Evolutionary conservation across 2,888 invertebrate species (phyloP), one percentile per base, ranked within the genome.

Genomic region (Gerris lacustris): DNA sequence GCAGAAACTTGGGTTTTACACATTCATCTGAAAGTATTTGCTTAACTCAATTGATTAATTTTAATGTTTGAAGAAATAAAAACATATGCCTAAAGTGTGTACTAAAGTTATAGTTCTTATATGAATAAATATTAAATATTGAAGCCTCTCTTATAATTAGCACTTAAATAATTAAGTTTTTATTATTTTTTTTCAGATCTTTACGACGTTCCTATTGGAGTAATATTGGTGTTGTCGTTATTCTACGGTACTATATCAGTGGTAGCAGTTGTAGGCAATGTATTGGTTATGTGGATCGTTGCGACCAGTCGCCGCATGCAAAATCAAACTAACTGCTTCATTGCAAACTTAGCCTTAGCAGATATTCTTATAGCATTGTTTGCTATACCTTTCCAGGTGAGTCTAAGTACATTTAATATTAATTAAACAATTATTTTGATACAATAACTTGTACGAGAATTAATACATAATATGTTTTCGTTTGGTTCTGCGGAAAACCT

Each of bases 331-430:
- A 92, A 92, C 80, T 89, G 89, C 80, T 92, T 91, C 81, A 92
- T 93, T 67, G 89, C 91, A 17, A 93, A 93, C 82, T 82, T 94
- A 79, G 92, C 93, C 4, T 82, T 91, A 75, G 92, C 92, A 43
- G 93, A 94, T 79, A 90, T 93, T 78, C 88, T 91, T 74, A 92
- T 93, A 78, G 92, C 91, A 72, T 83, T 92, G 76, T 92, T 93
- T 79, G 88, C 90, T 73, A 90, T 92, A 79, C 93, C 93, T 75
- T 93, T 94, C 82, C 86, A 86, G 82, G 85, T 85, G 78, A 79
- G 73, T 68, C 11, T 17, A n/a, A 18, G 2, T 64, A 64, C 2
- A 11, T 55, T 1, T 4, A 31, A 31, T 31, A 31, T 31, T 31
- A 31, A 31, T 31, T 31, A 31, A 31, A 31, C 31, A 31, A 31